phyloP scores from a whole-genome alignment of 2,113 vertebrate species.

The Cnemophilus loriae region DNA sequence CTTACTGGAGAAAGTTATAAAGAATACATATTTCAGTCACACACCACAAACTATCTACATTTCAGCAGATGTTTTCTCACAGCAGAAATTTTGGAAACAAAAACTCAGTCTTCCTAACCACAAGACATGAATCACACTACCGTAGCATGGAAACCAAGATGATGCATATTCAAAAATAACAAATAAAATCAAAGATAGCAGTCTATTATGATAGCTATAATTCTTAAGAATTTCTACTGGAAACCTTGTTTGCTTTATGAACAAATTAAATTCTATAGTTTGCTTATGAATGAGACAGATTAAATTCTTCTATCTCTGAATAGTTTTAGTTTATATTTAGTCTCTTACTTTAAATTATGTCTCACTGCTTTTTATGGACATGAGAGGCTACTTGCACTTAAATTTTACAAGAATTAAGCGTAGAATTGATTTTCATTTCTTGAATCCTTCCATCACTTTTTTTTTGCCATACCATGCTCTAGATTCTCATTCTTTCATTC shows the following conservation, averaged over 20 bases:
- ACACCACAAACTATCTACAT: slow-evolving; percentile 1
- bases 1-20: background rate
- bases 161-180: slow-evolving; percentile 12
- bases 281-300: background rate
- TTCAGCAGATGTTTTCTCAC: slow-evolving; percentile 14
- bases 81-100: slow-evolving; percentile 44
- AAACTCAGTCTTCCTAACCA: slow-evolving; percentile 21
- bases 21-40: background rate
- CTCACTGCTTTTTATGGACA: background rate
- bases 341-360: background rate
- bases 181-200: slow-evolving; percentile 36
- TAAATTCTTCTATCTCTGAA: background rate
- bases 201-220: background rate
- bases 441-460: background rate
- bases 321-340: background rate
- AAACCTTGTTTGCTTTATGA: background rate
- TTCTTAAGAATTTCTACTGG: slow-evolving; percentile 39
- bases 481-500: background rate
- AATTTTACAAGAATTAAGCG: background rate
- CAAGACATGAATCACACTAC: slow-evolving; percentile 45
- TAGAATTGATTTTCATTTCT: background rate
- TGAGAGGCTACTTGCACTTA: background rate
- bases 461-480: background rate
- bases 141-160: slow-evolving; percentile 5
- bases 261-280: background rate